Conservation (phyloP, 2,797 vertebrate genomes). For the Coluber constrictor region DNA sequence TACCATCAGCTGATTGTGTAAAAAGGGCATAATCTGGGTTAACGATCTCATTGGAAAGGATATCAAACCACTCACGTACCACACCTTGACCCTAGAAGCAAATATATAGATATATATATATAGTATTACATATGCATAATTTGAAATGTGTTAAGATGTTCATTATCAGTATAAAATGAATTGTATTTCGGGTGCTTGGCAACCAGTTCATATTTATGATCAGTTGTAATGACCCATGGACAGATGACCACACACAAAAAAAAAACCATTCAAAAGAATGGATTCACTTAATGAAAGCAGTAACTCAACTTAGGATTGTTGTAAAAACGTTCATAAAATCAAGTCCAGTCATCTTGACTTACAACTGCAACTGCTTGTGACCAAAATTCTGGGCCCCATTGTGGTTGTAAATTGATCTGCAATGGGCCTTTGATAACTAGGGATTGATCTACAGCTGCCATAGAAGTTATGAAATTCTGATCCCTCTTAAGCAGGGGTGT, state of each 20-base stretch:
- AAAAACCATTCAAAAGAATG: background rate
- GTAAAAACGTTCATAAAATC: background rate
- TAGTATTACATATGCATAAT: background rate
- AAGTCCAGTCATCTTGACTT: background rate
- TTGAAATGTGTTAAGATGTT: background rate
- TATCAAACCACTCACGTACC: conserved; percentile 98
- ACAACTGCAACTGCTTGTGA: background rate
- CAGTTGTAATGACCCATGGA: background rate
- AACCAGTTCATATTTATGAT: background rate
- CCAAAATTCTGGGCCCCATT: background rate
- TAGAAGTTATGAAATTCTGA: background rate
- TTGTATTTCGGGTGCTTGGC: background rate
- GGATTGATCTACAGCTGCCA: background rate
- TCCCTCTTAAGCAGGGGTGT: background rate
- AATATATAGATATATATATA: conserved; percentile 42
- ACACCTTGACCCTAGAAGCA: conserved; percentile 90
- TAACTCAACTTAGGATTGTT: background rate
- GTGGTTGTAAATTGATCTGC: background rate
- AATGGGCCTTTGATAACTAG: background rate
- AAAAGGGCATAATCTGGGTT: conserved; percentile 98
- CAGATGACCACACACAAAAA: background rate
- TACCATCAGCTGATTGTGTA: conserved; percentile 98
- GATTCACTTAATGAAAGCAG: background rate
- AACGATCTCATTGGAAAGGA: conserved; percentile 97
- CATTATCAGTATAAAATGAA: background rate